Percentiles rank a stretch among this genome's conserved stretches.
These are phyloP conservation scores for Macrosoma leucophasiata DNA, from an alignment of 2,888 invertebrate species.

Conservation along the genomic window DNA sequence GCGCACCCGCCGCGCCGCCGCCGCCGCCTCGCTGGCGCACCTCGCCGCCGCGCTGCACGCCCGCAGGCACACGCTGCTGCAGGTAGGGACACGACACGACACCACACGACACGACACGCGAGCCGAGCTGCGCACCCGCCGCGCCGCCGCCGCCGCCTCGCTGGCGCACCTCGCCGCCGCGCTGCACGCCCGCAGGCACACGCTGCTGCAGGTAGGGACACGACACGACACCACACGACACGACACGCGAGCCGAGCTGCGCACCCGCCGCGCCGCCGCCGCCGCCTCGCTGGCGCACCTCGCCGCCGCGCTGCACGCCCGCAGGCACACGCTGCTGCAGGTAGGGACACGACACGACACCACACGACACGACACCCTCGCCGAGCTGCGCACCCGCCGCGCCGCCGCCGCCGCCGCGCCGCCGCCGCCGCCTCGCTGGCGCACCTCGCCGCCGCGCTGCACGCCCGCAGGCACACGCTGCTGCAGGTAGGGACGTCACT, in stretches of 20 bases:
- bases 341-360: too few relatives aligned
- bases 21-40: conserved; percentile 87
- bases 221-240: too few relatives aligned
- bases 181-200: conserved; percentile 86
- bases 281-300: conserved; percentile 88
- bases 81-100: too few relatives aligned
- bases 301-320: conserved; percentile 85
- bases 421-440: conserved; percentile 86
- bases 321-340: conserved; percentile 89
- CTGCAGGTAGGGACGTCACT: conserved; percentile 88
- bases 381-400: conserved; percentile 83
- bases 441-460: conserved; percentile 87
- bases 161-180: conserved; percentile 89
- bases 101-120: conserved; percentile 88
- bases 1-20: conserved; percentile 87
- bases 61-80: conserved; percentile 88
- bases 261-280: conserved; percentile 87
- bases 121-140: conserved; percentile 84
- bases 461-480: conserved; percentile 88
- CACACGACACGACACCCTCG: conserved; percentile 85
- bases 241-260: conserved; percentile 84
- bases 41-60: conserved; percentile 87
- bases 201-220: conserved; percentile 86
- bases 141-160: conserved; percentile 88
- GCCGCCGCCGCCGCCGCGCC: conserved; percentile 88